phyloP scores from a whole-genome alignment of 2,113 vertebrate species.

The Pogonocichla stellata region DNA sequence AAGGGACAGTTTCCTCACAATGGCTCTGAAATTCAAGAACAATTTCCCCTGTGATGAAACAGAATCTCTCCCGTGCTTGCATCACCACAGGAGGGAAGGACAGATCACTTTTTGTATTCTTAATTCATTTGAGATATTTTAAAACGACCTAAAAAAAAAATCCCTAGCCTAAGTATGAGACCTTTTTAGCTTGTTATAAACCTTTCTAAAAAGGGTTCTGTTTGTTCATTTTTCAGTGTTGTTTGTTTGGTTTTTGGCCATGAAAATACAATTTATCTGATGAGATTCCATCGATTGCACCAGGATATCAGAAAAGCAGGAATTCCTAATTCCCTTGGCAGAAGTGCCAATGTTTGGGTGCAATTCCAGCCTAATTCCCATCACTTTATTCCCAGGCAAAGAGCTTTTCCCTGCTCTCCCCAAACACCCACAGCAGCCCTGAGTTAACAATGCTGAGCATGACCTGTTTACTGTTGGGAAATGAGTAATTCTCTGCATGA shows the following conservation, averaged over 20 bases:
- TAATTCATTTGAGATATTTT: not conserved
- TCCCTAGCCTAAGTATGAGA: not conserved
- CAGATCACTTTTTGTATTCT: not conserved
- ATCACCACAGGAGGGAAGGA: not conserved
- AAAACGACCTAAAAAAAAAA: not conserved
- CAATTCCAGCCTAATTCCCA: not conserved
- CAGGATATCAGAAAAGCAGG: not conserved
- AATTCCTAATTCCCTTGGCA: accelerated
- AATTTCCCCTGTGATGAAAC: not conserved
- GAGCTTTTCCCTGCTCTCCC: not conserved
- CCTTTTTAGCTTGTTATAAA: not conserved
- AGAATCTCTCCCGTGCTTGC: not conserved
- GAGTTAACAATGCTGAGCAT: not conserved
- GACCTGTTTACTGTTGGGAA: not conserved
- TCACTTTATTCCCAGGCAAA: not conserved
- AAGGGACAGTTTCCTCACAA: accelerated
- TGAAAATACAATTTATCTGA: not conserved
- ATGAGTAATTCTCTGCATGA: conserved; percentile 7
- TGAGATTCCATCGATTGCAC: not conserved
- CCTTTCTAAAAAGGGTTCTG: not conserved
- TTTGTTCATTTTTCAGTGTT: not conserved
- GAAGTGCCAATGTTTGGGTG: not conserved
- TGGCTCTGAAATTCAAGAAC: not conserved
- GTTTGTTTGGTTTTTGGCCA: not conserved
- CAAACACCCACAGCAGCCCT: not conserved